A percentile compares a stretch with the other conserved stretches of the same genome.
Evolutionary conservation across 2,888 invertebrate genomes (phyloP).

Genomic region (Xylophagus ater): DNA sequence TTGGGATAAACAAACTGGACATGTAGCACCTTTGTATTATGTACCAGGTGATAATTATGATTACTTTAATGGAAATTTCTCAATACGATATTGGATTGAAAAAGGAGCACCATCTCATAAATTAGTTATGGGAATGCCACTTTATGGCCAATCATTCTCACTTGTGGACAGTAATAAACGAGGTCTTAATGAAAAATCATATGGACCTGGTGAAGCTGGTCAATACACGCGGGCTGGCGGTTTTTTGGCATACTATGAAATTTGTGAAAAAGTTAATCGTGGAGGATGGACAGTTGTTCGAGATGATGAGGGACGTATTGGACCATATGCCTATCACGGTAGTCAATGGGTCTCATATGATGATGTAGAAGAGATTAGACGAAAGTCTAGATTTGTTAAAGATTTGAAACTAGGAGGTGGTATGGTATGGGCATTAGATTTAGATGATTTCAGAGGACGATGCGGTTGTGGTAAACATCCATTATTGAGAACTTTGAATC

Average conservation of each 20-base stretch:
- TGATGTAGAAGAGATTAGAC: constrained; percentile 51
- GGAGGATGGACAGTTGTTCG: constrained; percentile 52
- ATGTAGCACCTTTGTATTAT: constrained; percentile 60
- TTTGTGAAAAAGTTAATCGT: constrained; percentile 49
- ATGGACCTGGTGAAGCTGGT: constrained; percentile 59
- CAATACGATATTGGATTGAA: constrained; percentile 61
- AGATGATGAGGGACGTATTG: constrained; percentile 50
- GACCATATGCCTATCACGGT: constrained; percentile 59
- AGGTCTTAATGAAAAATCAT: constrained; percentile 47
- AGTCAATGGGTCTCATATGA: constrained; percentile 75
- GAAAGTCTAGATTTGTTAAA: constrained; percentile 49
- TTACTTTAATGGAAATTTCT: constrained; percentile 59
- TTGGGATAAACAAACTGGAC: constrained; percentile 61
- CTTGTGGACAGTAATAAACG: constrained; percentile 41
- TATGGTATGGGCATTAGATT: constrained; percentile 67
- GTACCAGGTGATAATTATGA: constrained; percentile 51
- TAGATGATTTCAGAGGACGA: constrained; percentile 60
- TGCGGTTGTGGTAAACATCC: constrained; percentile 61
- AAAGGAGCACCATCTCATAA: constrained; percentile 53
- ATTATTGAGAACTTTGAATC: constrained; percentile 52
- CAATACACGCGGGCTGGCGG: constrained; percentile 58
- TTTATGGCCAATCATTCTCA: constrained; percentile 67
- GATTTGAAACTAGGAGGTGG: constrained; percentile 54
- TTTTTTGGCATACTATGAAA: constrained; percentile 68
- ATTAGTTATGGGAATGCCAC: constrained; percentile 61